Conservation (phyloP, 2,113 vertebrate genomes). For the Lepidothrix coronata region DNA sequence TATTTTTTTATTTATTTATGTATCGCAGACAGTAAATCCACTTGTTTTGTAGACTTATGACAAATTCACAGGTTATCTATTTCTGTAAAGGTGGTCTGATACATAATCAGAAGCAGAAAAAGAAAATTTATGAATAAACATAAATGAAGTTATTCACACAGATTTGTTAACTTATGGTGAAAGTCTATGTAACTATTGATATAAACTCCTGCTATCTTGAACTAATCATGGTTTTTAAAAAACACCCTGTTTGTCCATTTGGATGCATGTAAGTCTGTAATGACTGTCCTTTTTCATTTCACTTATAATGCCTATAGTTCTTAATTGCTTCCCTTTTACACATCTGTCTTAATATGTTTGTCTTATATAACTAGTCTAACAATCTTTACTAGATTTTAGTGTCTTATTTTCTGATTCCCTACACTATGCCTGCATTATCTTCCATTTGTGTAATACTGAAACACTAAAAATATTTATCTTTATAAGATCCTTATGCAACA, state of each 20-base stretch:
- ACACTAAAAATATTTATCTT: background rate
- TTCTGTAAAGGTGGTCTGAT: background rate
- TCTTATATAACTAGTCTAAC: background rate
- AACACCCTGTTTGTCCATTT: accelerated
- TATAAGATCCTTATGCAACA: background rate
- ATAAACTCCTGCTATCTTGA: background rate
- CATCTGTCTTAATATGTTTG: background rate
- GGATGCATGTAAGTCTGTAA: background rate
- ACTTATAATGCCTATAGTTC: accelerated
- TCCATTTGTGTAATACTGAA: accelerated
- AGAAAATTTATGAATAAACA: background rate
- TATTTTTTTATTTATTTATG: background rate
- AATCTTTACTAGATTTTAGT: background rate
- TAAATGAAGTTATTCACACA: background rate
- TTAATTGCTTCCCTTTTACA: background rate
- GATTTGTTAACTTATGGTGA: background rate
- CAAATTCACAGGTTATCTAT: background rate
- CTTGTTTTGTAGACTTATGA: background rate
- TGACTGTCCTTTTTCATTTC: background rate
- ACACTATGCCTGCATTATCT: accelerated
- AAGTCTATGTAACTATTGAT: background rate
- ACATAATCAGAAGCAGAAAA: background rate
- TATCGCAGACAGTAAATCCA: background rate
- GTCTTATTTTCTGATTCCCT: background rate
- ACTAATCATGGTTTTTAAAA: background rate